phyloP scores from a whole-genome alignment of 1,140 invertebrate genomes.

The Glossosoma conforme region DNA sequence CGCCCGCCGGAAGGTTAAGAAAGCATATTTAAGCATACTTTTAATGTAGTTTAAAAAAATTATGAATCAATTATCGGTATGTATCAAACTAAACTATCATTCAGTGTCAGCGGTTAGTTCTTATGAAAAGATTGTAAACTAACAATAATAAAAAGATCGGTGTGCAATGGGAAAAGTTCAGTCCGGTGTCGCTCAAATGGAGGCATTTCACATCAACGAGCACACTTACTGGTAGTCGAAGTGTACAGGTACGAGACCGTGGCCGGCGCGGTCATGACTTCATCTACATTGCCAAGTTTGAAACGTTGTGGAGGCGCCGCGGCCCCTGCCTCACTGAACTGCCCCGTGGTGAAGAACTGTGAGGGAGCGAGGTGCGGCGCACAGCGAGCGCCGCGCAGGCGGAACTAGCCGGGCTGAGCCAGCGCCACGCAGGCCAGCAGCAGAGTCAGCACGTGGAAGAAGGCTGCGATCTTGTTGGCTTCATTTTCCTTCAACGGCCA shows the following conservation, averaged over 20 bases:
- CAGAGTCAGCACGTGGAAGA: constrained; percentile 50
- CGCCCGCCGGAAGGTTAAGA: too few species aligned
- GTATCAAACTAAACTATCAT: too few species aligned
- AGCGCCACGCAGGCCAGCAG: constrained; percentile 49
- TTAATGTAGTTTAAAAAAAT: too few species aligned
- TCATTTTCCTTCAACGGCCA: constrained; percentile 35
- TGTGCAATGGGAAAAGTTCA: too few species aligned
- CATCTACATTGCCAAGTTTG: constrained; percentile 11
- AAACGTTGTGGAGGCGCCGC: not conserved
- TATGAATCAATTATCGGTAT: too few species aligned
- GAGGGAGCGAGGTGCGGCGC: constrained; percentile 46
- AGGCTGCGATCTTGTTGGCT: constrained; percentile 50
- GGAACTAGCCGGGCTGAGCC: constrained; percentile 51
- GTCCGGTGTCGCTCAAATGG: too few species aligned
- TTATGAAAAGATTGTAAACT: too few species aligned
- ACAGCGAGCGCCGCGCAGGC: constrained; percentile 47
- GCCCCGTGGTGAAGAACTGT: constrained; percentile 41
- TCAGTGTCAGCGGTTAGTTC: too few species aligned
- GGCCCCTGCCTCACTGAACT: constrained; percentile 22
- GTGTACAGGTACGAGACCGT: constrained; percentile 11
- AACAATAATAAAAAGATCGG: too few species aligned
- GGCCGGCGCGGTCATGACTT: constrained; percentile 6
- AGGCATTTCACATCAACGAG: too few species aligned
- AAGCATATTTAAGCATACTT: too few species aligned
- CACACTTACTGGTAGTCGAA: constrained; percentile 3